Base-by-base conservation (phyloP, 2,888 invertebrate genomes). In the Hermaeophaga mercurialis region DNA sequence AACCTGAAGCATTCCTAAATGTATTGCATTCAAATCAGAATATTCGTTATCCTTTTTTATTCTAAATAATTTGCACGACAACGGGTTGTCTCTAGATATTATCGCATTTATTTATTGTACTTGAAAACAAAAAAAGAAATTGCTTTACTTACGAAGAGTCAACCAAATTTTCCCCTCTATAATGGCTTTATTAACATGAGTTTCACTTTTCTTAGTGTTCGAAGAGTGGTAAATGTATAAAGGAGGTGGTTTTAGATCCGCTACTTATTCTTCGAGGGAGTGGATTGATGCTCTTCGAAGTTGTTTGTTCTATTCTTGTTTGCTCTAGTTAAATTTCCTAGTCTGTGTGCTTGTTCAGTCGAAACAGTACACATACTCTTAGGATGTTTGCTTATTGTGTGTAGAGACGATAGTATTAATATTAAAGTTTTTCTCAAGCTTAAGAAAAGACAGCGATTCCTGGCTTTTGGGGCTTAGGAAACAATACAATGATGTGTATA, bases 301-400 rank as follows among this genome's bases (percentile, higher is more conserved):
- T 17, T 49, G 49, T 39, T 39, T 49, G 49, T 49, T 28, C 28
- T 22, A 39, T 49, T 38, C 38, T 26, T 49, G 49, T 49, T 49
- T 49, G 15, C 28, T 39, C 39, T 49, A 39, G 39, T 24, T 26
- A 39, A 49, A 49, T 49, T 26, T 49, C 26, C 9, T 39, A 38
- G 38, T 38, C 5, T 49, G 24, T 39, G 28, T 39, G 39, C 39
- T 49, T 28, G 39, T 49, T 49, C 39, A 49, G 17, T 49, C 39
- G 28, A 49, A 49, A 19, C 11, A n/a, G 18, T 36, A 39, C 49
- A 39, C 19, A 38, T 49, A 39, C 18, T 38, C 38, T 18, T 28
- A 49, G 28, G 6, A 39, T 39, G 49, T 39, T 38, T 38, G 49
- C 24, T 26, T 49, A 49, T 39, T 49, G 49, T 39, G 24, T 26